phyloP scores from a whole-genome alignment of 1,140 invertebrate genomes.

The Coptotermes formosanus region DNA sequence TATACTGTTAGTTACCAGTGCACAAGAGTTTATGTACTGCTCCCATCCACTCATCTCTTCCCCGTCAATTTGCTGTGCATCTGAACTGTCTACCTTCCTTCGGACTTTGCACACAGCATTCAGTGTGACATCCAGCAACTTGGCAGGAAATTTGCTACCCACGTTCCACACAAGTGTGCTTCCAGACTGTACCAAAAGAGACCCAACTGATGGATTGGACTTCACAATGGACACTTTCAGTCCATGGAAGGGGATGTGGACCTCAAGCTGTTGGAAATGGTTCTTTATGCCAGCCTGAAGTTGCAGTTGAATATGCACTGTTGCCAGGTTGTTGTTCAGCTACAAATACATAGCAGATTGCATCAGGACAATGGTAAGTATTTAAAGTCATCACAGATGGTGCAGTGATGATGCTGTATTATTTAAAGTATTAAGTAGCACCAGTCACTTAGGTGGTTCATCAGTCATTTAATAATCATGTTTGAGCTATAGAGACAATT shows the following conservation, averaged over 20 bases:
- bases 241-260: neutral
- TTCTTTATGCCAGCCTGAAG: neutral
- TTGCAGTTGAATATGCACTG: neutral
- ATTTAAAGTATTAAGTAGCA: no score
- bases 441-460: no score
- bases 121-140: neutral
- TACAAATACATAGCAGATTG: neutral
- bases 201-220: neutral
- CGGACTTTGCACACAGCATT: neutral
- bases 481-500: no score
- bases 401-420: no score
- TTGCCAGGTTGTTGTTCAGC: conserved; percentile 8
- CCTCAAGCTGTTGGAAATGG: conserved; percentile 17
- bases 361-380: no score
- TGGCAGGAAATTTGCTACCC: conserved; percentile 22
- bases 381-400: no score
- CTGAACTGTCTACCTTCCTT: neutral
- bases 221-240: neutral
- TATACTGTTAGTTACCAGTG: neutral
- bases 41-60: neutral
- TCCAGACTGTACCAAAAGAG: neutral
- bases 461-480: no score
- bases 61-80: neutral
- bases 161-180: conserved; percentile 20
- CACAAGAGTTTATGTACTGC: neutral